Base-by-base conservation (phyloP, 2,888 invertebrate genomes). In the Leucania comma region DNA sequence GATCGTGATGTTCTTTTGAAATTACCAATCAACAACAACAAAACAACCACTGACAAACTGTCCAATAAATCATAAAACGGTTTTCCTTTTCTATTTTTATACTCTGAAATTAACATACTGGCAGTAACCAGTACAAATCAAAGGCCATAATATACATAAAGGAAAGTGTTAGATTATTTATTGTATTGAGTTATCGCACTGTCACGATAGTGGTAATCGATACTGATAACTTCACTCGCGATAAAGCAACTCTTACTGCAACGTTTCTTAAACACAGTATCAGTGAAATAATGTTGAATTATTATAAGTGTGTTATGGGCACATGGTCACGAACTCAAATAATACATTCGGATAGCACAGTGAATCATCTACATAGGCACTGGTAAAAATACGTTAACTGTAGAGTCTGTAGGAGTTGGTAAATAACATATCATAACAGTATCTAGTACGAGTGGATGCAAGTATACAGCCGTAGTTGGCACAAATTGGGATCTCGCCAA, bases 401-500 rank as follows among this genome's bases (percentile, higher is more conserved):
- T 46, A 38, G 35, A 59, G 60, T 63, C 59, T 71, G 58, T 61
- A 67, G 50, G n/a, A 78, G 69, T 68, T 86, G 84, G 86, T 87
- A 83, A 87, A 89, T 88, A 89, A 88, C 86, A 81, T 83, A 90
- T 91, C 87, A 89, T 88, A 90, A 87, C 85, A 87, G 83, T 88
- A 88, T 87, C 80, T 75, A 72, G 75, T 75, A 69, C 84, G 84
- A 86, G 85, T 87, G 82, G 87, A 82, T 86, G 86, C 86, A 79
- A 87, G 82, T 88, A 86, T 85, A 87, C 77, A 86, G 78, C 91
- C 91, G 84, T 88, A 90, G 88, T 88, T 85, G 87, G 88, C 87
- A 87, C 89, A 90, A 91, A 90, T 94, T 95, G 93, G 93, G 91
- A 82, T 84, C 86, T 82, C 84, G 94, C 94, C 94, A 94, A 89